A percentile compares a stretch with the other conserved stretches of the same genome.
These are phyloP conservation scores for Poeciliopsis retropinna DNA, from an alignment of 2,113 vertebrate species.

Conservation along the genomic window DNA sequence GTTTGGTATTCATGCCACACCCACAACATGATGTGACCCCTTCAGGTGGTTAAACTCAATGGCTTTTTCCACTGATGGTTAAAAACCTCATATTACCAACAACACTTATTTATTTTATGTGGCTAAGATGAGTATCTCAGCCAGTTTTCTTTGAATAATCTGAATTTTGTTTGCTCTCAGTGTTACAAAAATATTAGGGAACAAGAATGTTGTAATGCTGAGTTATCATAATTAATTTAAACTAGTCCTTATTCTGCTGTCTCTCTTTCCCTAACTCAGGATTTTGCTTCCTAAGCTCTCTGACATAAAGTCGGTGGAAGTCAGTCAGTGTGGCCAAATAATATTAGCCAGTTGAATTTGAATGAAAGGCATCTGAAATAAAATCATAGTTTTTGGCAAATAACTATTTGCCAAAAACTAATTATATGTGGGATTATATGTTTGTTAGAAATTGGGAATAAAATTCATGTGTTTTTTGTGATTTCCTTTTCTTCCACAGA, in stretches of 20 bases:
- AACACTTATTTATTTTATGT: background rate
- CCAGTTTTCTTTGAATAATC: background rate
- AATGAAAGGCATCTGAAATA: background rate
- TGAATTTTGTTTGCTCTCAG: too few relatives aligned
- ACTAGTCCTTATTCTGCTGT: background rate
- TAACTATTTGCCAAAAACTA: too few relatives aligned
- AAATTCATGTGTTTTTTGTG: background rate
- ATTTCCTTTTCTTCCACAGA: constrained; percentile 1
- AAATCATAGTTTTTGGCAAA: too few relatives aligned
- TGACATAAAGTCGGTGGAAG: background rate
- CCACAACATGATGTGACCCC: background rate
- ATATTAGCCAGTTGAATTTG: background rate
- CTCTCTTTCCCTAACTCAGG: background rate
- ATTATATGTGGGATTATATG: too few relatives aligned
- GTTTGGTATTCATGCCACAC: background rate
- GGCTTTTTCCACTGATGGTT: background rate
- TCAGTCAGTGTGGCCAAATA: background rate
- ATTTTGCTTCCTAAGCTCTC: background rate
- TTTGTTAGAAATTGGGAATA: background rate
- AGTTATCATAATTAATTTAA: background rate
- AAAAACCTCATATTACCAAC: background rate
- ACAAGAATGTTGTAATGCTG: background rate
- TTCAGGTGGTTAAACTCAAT: background rate
- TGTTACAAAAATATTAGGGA: background rate
- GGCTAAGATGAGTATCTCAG: background rate